Base-by-base conservation (phyloP, 1,140 invertebrate species). In the Papilio xuthus region DNA sequence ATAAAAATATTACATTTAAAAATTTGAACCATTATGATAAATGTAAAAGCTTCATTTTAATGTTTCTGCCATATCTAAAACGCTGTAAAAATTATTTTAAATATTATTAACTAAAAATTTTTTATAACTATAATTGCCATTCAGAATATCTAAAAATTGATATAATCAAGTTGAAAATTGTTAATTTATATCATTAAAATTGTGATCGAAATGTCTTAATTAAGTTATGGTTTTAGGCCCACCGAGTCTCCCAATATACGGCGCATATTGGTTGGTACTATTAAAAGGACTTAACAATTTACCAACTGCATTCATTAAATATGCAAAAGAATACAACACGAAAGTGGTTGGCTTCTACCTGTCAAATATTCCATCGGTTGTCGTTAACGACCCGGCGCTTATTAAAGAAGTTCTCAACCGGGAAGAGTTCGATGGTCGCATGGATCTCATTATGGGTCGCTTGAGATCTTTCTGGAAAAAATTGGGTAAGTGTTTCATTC, bases 371-470 rank as follows among this genome's bases (percentile, higher is more conserved):
- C 84, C 88, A 0, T 60, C 86, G 2, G 79, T 94, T 1, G 80
- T 94, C 0, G 80, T 93, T 9, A 89, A 91, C 26, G 92, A 93
- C 47, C 84, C 91, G 0, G 84, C 81, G 18, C 79, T 91, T 1
- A 88, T 93, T 0, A 94, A 91, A 74, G 92, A 94, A 80, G 86
- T 90, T 42, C 84, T 94, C 0, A 82, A 84, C 13, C 81, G 88
- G 4, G 89, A 93, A 32, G 93, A 93, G 70, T 91, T 94, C 53
- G 89, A 90, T 74, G 93, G 92, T 1, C 83, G 94, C 9, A 83
- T 92, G 69, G 89, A 93, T 80, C 87, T 88, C 9, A 86, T 93
- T 26, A 28, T 93, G 2, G 84, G 83, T 26, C 85, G 91, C 32
- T 79, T 92, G 23, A 81, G 92, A 69, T 88, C 87, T 56, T 91